Percentiles rank a stretch among this genome's conserved stretches.
Conservation (phyloP, 64 coral and sea anemone species). For the Actinia equina region DNA sequence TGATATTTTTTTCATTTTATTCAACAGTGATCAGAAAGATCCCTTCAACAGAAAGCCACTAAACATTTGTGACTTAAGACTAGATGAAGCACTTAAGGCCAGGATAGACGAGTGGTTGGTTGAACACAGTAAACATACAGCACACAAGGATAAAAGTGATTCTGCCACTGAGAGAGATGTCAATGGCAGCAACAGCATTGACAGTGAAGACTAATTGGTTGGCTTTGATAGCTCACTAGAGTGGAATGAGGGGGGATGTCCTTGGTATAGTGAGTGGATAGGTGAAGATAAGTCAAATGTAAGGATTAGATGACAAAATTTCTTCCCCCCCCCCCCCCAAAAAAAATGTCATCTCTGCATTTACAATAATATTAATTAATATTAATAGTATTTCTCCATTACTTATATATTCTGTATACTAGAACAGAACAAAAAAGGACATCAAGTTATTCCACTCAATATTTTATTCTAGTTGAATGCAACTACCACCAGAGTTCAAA, state of each 20-base stretch:
- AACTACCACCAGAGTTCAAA: neutral
- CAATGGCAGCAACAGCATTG: neutral
- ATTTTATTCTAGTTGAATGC: neutral
- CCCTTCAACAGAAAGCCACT: slow-evolving; percentile 82
- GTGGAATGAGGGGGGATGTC: too few relatives aligned
- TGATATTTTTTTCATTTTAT: neutral
- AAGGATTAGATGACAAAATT: too few relatives aligned
- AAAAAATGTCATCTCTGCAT: too few relatives aligned
- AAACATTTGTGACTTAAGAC: slow-evolving; percentile 72
- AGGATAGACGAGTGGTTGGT: slow-evolving; percentile 76
- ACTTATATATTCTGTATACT: too few relatives aligned
- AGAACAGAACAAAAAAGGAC: too few relatives aligned
- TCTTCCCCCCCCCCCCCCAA: too few relatives aligned
- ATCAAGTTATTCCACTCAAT: neutral
- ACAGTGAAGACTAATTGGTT: neutral
- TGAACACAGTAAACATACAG: slow-evolving; percentile 24
- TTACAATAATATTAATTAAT: too few relatives aligned
- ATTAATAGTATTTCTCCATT: too few relatives aligned
- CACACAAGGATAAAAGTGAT: neutral
- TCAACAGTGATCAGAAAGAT: slow-evolving; percentile 84
- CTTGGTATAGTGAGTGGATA: too few relatives aligned
- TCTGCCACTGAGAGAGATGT: neutral
- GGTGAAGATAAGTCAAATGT: too few relatives aligned
- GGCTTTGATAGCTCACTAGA: neutral
- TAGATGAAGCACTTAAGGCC: slow-evolving; percentile 56